A percentile compares a stretch with the other conserved stretches of the same genome.
phyloP scores from a whole-genome alignment of 2,888 invertebrate genomes.

The Xestia xanthographa region DNA sequence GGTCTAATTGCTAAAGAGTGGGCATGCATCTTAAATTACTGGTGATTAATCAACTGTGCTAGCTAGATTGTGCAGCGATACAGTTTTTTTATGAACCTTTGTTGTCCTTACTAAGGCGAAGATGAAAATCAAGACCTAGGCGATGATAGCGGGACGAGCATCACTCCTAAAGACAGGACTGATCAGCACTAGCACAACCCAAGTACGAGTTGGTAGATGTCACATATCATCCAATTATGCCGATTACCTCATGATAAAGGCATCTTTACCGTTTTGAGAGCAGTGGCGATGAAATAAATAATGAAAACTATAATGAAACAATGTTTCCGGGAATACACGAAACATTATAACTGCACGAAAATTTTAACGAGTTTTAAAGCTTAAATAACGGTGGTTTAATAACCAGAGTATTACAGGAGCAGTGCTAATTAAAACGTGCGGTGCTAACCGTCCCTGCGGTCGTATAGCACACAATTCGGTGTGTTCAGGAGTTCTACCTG shows the following conservation, averaged over 20 bases:
- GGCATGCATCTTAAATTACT: slow-evolving; percentile 12
- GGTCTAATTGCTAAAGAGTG: slow-evolving; percentile 19
- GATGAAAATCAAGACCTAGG: neutral
- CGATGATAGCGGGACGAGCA: neutral
- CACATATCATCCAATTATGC: neutral
- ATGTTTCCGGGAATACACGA: neutral
- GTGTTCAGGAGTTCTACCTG: slow-evolving; percentile 42
- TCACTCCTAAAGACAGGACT: neutral
- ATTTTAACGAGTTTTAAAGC: slow-evolving; percentile 44
- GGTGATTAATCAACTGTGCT: neutral
- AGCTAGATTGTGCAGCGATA: neutral
- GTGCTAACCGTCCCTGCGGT: slow-evolving; percentile 37
- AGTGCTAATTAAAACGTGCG: slow-evolving; percentile 52
- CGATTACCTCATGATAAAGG: neutral
- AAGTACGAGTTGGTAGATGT: neutral
- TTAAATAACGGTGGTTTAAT: slow-evolving; percentile 52
- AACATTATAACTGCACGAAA: slow-evolving; percentile 5
- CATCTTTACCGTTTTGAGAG: neutral
- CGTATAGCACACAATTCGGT: slow-evolving; percentile 23
- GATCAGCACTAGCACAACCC: neutral
- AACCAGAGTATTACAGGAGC: slow-evolving; percentile 13
- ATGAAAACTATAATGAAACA: neutral
- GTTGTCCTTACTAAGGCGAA: neutral
- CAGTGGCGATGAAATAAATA: neutral
- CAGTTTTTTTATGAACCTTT: neutral